Percentiles rank a stretch among this genome's conserved stretches.
Conservation (phyloP, 2,888 invertebrate genomes). For the Athripsodes cinereus region DNA sequence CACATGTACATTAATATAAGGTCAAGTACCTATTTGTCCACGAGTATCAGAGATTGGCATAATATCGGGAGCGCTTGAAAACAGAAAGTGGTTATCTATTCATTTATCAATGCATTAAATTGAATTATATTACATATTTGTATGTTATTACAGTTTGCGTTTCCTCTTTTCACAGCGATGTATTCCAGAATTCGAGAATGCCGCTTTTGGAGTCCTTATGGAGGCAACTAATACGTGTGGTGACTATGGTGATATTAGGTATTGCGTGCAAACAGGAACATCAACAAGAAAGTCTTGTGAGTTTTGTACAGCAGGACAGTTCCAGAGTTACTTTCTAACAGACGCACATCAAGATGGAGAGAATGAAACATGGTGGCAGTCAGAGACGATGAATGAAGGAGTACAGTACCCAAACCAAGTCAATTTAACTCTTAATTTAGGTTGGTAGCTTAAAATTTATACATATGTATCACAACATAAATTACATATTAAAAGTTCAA, state of each 20-base stretch:
- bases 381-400: constrained; percentile 93
- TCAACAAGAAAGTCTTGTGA: constrained; percentile 73
- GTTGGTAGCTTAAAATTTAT: constrained; percentile 56
- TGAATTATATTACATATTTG: too few species aligned
- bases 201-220: constrained; percentile 83
- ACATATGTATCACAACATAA: too few species aligned
- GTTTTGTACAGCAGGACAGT: constrained; percentile 59
- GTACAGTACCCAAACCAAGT: constrained; percentile 88
- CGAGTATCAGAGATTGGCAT: too few species aligned
- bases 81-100: too few species aligned
- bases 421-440: constrained; percentile 82
- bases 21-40: too few species aligned
- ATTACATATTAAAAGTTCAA: too few species aligned
- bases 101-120: too few species aligned
- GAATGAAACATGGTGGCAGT: constrained; percentile 95
- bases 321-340: constrained; percentile 65
- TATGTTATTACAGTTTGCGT: too few species aligned
- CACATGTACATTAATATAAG: too few species aligned
- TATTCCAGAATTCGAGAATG: constrained; percentile 94
- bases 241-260: constrained; percentile 68
- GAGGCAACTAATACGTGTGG: constrained; percentile 97
- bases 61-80: too few species aligned
- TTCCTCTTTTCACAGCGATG: constrained; percentile 63
- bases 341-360: constrained; percentile 90
- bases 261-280: constrained; percentile 87